Base-by-base conservation (phyloP, 2,888 invertebrate species). In the Odontothrips loti region DNA sequence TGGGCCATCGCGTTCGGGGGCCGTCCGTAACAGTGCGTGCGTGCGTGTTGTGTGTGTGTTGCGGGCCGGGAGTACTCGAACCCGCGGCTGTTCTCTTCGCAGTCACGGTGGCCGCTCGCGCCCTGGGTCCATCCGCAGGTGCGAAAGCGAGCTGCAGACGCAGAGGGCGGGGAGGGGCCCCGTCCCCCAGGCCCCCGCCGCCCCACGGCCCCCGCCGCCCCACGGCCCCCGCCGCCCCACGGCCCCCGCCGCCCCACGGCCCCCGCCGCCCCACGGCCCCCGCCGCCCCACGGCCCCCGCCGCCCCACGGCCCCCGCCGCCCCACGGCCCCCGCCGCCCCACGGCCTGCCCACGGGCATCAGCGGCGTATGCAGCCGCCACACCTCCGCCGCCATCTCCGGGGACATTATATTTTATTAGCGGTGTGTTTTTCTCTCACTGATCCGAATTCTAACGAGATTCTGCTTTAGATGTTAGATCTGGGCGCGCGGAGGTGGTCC, bases 371-470 rank as follows among this genome's bases (percentile, higher is more conserved):
- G 51, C 51, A 51, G 51, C 51, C 51, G 68, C 68, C 68, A 75
- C 68, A 68, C 68, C 68, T 68, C 68, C 68, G 23, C 68, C 68
- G 68, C 68, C 68, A 75, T 75, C 23, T 23, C 68, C 68, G 68
- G 68, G 68, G 68, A 75, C 68, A 75, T 75, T 75, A 75, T 75
- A 75, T 75, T 75, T 75, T 75, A 75, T 75, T 75, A 75, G 68
- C 27, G 68, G 68, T 75, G 23, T 75, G 68, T 75, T 75, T 75
- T 75, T 75, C 68, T 75, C 68, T 75, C 68, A 27, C 68, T 75
- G 68, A 75, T 75, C 27, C 68, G 23, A 75, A 75, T 75, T 75
- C 68, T 75, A 75, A 75, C 68, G 68, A 75, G 68, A 75, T 75
- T 75, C 68, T 75, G 68, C 68, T 75, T 75, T 75, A 75, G 68